Evolutionary conservation across 2,888 invertebrate species (phyloP), one percentile per base, ranked within the genome.

Genomic region (Aporophyla lueneburgensis): DNA sequence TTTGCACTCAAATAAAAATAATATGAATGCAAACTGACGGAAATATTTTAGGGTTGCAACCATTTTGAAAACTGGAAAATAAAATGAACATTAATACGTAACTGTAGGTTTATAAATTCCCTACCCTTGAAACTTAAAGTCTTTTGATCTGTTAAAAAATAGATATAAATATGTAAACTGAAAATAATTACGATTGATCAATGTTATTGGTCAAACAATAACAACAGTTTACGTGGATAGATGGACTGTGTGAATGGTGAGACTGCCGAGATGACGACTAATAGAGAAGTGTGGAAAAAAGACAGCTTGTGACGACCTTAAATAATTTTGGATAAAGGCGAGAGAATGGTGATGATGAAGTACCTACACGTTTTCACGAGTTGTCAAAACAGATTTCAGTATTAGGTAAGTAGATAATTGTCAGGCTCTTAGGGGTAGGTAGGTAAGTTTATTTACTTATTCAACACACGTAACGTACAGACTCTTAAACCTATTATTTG

Each of bases 1-100:
- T 63, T 49, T 19, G 5, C 51, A 27, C 27, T 19, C 2, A 75
- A 65, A 43, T 51, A 51, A 75, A 75, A n/a, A n/a, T n/a, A n/a
- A 65, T 43, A 53, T 66, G 59, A 76, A 66, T 21, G 76, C 27
- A 46, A 59, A 53, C 4, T 46, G 58, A 59, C 27, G 9, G 16
- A 9, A 7, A 66, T 24, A 16, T 76, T 66, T 59, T 46, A 53
- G 76, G 53, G 59, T 76, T 67, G 21, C 2, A 2, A 51, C 3
- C 21, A 21, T 21, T 51, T 33, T 46, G 0, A 40, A 16, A 61
- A 21, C n/a, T 12, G n/a, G 0, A 19, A 27, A 51, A 43, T n/a
- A 27, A 70, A 58, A 49, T 33, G 5, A 27, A 21, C 3, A 2
- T n/a, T n/a, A n/a, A 10, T 12, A 46, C 40, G 9, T 63, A 40